These are phyloP conservation scores for Rattus norvegicus DNA, from an alignment of 2,113 vertebrate genomes.

Conservation along the genomic window DNA sequence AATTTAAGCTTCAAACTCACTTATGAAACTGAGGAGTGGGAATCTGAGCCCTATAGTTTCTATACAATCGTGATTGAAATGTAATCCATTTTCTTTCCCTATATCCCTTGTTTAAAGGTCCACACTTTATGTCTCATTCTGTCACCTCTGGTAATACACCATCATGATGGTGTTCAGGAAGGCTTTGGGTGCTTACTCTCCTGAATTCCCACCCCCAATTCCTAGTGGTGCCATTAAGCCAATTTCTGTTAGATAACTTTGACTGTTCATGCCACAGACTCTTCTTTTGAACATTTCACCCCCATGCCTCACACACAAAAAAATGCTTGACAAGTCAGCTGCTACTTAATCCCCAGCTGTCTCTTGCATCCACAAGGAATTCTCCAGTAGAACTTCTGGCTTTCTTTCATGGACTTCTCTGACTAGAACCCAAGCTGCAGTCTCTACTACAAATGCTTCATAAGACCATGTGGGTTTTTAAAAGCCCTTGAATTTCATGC, in stretches of 20 bases:
- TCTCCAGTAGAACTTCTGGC: constrained; percentile 16
- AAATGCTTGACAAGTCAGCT: background rate
- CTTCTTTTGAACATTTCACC: background rate
- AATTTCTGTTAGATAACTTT: background rate
- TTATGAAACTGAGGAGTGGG: background rate
- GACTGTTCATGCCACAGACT: background rate
- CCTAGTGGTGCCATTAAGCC: background rate
- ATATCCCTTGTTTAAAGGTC: background rate
- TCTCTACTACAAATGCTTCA: constrained; percentile 34
- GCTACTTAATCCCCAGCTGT: constrained; percentile 40
- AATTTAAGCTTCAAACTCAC: constrained; percentile 46
- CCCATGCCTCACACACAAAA: background rate
- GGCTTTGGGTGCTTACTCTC: background rate
- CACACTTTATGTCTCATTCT: constrained; percentile 32
- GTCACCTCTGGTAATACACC: background rate
- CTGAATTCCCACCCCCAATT: background rate
- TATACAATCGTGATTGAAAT: background rate
- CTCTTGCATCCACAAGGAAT: constrained; percentile 8
- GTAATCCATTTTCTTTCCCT: constrained; percentile 1
- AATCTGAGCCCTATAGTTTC: constrained; percentile 13
- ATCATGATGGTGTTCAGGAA: background rate
- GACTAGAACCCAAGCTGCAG: background rate
- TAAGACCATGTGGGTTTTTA: background rate
- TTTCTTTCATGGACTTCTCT: constrained; percentile 34
- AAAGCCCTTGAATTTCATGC: constrained; percentile 29